These are phyloP conservation scores for Drosophila kepulauana DNA, from an alignment of 1,140 invertebrate species.

Conservation along the genomic window DNA sequence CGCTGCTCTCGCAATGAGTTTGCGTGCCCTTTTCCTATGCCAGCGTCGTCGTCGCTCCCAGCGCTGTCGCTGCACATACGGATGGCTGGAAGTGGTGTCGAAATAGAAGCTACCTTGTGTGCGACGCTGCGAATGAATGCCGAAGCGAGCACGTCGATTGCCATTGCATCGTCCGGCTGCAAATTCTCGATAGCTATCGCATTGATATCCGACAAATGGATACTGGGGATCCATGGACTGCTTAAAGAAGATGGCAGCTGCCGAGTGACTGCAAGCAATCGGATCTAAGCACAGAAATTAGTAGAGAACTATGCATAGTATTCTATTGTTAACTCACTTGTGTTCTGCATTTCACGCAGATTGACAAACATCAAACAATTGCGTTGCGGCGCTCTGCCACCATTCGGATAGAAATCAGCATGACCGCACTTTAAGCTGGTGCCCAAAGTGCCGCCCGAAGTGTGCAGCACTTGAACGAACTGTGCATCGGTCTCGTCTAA, in stretches of 20 bases:
- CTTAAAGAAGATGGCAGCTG: conserved; percentile 88
- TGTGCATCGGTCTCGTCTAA: conserved; percentile 90
- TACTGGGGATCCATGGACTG: conserved; percentile 88
- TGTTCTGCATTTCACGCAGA: conserved; percentile 72
- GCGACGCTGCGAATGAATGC: conserved; percentile 71
- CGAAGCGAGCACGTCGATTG: conserved; percentile 71
- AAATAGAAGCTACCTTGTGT: conserved; percentile 73
- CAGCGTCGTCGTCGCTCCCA: conserved; percentile 8
- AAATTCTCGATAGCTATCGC: conserved; percentile 88
- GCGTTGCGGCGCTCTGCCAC: conserved; percentile 91
- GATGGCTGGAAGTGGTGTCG: conserved; percentile 60
- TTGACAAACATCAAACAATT: conserved; percentile 88
- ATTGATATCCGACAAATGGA: conserved; percentile 87
- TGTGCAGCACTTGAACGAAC: conserved; percentile 97
- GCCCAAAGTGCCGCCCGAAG: conserved; percentile 92
- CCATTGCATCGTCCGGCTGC: conserved; percentile 77
- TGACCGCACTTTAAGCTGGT: conserved; percentile 91
- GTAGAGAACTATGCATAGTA: neutral
- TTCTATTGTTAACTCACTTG: conserved; percentile 50
- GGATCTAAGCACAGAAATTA: conserved; percentile 58
- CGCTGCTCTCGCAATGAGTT: neutral
- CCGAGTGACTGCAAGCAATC: conserved; percentile 91
- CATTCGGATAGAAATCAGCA: conserved; percentile 95
- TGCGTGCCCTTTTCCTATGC: neutral
- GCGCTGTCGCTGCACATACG: conserved; percentile 67